phyloP scores from a whole-genome alignment of 2,797 vertebrate species.

The Parotocinclus haroldoi region DNA sequence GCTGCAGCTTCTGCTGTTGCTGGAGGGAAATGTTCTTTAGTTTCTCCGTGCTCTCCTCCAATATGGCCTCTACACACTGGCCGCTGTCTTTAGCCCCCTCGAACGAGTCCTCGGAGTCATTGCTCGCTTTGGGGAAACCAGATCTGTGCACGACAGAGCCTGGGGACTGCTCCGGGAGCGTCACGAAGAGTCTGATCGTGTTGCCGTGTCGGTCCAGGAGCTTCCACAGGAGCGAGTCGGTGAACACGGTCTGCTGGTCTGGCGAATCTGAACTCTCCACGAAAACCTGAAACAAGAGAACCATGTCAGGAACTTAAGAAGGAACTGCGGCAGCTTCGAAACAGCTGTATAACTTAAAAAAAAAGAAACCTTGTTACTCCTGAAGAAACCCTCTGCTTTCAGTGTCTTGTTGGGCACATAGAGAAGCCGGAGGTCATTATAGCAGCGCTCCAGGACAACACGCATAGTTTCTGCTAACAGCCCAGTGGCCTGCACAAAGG shows the following conservation, averaged over 20 bases:
- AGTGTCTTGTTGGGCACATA: constrained; percentile 91
- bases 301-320: too few relatives aligned
- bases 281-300: constrained; percentile 78
- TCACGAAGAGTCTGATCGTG: constrained; percentile 90
- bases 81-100: constrained; percentile 79
- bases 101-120: constrained; percentile 74
- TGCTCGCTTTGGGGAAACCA: constrained; percentile 76
- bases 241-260: constrained; percentile 85
- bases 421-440: constrained; percentile 93
- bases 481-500: constrained; percentile 71
- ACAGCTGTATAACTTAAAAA: background rate
- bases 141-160: constrained; percentile 79
- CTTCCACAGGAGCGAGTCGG: constrained; percentile 93
- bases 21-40: constrained; percentile 92
- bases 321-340: too few relatives aligned
- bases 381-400: constrained; percentile 97
- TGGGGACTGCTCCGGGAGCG: constrained; percentile 90
- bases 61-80: constrained; percentile 93
- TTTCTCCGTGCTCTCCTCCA: constrained; percentile 97
- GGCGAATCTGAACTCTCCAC: constrained; percentile 90
- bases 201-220: constrained; percentile 96
- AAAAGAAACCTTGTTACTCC: constrained; percentile 91
- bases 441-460: constrained; percentile 95
- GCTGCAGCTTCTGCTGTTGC: constrained; percentile 53
- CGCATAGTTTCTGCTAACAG: constrained; percentile 89